Evolutionary conservation across 2,113 vertebrate genomes (phyloP).

Genomic region (Malurus cyaneus): DNA sequence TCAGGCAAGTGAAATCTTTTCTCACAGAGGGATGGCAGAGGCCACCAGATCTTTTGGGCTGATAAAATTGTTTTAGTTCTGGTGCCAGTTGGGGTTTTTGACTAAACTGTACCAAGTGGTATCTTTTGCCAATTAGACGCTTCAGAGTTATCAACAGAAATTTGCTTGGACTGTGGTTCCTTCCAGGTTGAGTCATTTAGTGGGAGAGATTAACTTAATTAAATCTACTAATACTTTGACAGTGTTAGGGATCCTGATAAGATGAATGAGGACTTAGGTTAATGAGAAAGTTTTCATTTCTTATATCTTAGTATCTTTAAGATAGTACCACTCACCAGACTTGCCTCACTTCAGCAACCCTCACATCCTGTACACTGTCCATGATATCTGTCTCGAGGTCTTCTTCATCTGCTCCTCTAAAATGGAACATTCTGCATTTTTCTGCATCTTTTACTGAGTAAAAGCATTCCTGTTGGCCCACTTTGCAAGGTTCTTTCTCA

Average conservation of each 20-base stretch:
- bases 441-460: not conserved
- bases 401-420: not conserved
- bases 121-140: not conserved
- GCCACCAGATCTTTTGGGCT: not conserved
- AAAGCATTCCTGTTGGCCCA: not conserved
- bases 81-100: not conserved
- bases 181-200: not conserved
- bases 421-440: not conserved
- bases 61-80: not conserved
- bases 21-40: not conserved
- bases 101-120: not conserved
- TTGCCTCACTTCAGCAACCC: not conserved
- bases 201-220: conserved; percentile 38
- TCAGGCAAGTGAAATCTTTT: not conserved
- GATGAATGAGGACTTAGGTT: conserved; percentile 9
- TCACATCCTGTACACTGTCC: not conserved
- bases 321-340: not conserved
- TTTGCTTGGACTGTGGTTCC: not conserved
- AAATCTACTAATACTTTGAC: conserved; percentile 26
- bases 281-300: not conserved
- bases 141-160: not conserved
- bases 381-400: rapidly evolving
- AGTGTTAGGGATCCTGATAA: not conserved
- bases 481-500: not conserved
- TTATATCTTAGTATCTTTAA: not conserved